phyloP scores from a whole-genome alignment of 2,113 vertebrate species.

The Epinephelus lanceolatus region DNA sequence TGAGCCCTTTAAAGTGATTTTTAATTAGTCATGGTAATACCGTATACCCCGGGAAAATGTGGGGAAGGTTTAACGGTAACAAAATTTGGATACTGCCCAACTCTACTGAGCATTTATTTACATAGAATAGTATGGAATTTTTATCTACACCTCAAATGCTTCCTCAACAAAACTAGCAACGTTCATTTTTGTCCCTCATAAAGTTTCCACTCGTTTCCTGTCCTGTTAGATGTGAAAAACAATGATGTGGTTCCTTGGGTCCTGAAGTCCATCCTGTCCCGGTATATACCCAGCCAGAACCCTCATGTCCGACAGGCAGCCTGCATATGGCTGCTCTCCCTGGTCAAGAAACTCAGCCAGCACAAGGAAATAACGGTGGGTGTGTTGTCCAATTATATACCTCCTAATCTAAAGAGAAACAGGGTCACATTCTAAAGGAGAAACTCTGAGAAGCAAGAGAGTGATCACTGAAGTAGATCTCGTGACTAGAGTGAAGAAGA shows the following conservation, averaged over 20 bases:
- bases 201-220: slow-evolving; percentile 5
- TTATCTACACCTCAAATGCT: background rate
- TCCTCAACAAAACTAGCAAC: background rate
- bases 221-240: slow-evolving; percentile 86
- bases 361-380: slow-evolving; percentile 94
- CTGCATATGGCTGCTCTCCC: slow-evolving; percentile 96
- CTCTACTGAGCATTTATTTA: background rate
- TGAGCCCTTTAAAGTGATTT: too few species aligned
- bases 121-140: background rate
- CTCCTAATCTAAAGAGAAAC: background rate
- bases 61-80: too few species aligned
- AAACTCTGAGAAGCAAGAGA: background rate
- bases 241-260: slow-evolving; percentile 96
- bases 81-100: too few species aligned
- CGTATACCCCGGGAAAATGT: too few species aligned
- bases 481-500: background rate
- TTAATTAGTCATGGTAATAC: too few species aligned
- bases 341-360: slow-evolving; percentile 93
- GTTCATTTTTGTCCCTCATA: background rate
- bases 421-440: background rate
- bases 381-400: background rate
- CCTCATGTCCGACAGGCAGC: slow-evolving; percentile 95
- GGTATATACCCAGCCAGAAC: slow-evolving; percentile 92
- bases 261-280: slow-evolving; percentile 90
- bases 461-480: too few species aligned